These are phyloP conservation scores for Cacoxenus indagator DNA, from an alignment of 2,888 invertebrate species.

Conservation along the genomic window DNA sequence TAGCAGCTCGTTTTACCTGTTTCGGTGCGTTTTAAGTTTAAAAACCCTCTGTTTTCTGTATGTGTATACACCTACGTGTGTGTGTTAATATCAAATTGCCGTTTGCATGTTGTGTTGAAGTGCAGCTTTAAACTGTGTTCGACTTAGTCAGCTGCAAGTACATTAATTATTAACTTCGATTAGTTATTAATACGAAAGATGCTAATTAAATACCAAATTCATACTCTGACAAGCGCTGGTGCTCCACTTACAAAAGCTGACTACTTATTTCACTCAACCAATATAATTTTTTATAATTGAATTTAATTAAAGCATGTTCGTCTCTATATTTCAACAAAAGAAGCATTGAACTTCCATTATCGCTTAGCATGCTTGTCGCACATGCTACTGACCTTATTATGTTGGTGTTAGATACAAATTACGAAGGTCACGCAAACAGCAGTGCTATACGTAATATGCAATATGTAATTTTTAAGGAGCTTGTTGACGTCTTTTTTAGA, in stretches of 20 bases:
- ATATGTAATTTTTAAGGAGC: too few relatives aligned
- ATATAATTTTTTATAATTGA: background rate
- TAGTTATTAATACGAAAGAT: background rate
- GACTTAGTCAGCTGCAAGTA: background rate
- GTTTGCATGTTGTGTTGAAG: background rate
- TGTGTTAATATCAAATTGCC: background rate
- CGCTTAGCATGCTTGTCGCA: background rate
- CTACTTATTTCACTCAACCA: background rate
- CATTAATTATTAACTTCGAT: background rate
- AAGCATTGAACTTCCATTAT: slow-evolving; percentile 2
- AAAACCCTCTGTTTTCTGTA: background rate
- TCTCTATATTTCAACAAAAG: background rate
- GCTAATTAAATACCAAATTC: too few relatives aligned
- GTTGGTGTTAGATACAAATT: too few relatives aligned
- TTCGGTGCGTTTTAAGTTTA: slow-evolving; percentile 24
- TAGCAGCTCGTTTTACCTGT: slow-evolving; percentile 58
- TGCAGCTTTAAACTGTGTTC: background rate
- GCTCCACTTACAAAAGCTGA: too few relatives aligned
- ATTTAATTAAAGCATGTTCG: slow-evolving; percentile 4
- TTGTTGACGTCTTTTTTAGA: too few relatives aligned
- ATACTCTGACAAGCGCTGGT: too few relatives aligned
- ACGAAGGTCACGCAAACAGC: too few relatives aligned
- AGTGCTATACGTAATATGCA: too few relatives aligned
- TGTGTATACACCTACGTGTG: background rate
- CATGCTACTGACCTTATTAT: too few relatives aligned